Percentiles rank a stretch among this genome's conserved stretches.
These are phyloP conservation scores for Daubentonia madagascariensis DNA, from an alignment of 2,113 vertebrate species.

Conservation along the genomic window DNA sequence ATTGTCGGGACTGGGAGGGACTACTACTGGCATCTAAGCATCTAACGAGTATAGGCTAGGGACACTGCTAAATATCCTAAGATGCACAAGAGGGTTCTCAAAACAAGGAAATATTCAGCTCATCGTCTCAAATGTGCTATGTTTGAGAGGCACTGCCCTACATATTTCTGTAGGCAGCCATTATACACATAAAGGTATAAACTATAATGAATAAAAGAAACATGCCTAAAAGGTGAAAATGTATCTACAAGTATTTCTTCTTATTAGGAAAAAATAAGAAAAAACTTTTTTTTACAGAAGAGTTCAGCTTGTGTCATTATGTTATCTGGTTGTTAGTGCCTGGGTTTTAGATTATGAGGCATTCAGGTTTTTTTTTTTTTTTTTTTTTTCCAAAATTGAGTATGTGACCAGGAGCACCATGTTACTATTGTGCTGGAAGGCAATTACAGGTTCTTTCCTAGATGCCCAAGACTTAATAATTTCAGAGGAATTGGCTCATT, in stretches of 20 bases:
- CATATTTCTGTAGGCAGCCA: neutral
- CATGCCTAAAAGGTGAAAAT: neutral
- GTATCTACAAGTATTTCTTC: neutral
- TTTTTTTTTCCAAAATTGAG: neutral
- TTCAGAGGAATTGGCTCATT: neutral
- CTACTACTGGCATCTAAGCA: neutral
- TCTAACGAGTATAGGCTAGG: neutral
- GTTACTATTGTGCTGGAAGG: neutral
- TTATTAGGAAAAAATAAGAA: neutral
- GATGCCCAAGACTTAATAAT: neutral
- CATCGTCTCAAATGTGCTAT: neutral
- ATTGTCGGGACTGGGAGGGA: neutral
- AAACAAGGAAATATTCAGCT: neutral
- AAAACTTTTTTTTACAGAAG: neutral
- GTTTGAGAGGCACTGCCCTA: neutral
- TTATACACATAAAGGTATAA: neutral
- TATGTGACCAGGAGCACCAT: neutral
- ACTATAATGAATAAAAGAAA: neutral
- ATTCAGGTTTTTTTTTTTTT: neutral
- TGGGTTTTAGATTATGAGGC: neutral
- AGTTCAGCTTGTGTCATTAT: neutral
- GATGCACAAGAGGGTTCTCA: neutral
- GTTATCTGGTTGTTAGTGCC: neutral
- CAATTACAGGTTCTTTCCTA: neutral
- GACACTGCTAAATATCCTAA: neutral